Conservation (phyloP, 2,113 vertebrate genomes). For the Poecile atricapillus region DNA sequence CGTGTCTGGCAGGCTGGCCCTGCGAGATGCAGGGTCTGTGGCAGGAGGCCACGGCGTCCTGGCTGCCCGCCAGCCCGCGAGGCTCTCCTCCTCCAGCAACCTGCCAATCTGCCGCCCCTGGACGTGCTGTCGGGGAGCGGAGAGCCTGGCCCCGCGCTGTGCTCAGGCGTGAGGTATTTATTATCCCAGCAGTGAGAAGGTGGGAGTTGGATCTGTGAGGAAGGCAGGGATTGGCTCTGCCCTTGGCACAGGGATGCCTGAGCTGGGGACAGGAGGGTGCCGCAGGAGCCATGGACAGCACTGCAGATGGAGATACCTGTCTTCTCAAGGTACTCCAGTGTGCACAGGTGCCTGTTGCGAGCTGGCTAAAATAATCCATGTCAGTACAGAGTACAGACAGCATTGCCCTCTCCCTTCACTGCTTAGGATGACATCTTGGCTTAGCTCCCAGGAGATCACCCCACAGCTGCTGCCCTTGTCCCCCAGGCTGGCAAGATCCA, state of each 20-base stretch:
- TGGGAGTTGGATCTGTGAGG: neutral
- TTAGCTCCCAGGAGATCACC: neutral
- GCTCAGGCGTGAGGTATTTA: neutral
- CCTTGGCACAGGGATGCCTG: neutral
- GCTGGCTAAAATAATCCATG: neutral
- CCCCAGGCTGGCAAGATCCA: too few relatives aligned
- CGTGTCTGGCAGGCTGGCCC: constrained; percentile 57
- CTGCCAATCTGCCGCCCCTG: constrained; percentile 42
- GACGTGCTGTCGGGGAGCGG: neutral
- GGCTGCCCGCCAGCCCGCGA: neutral
- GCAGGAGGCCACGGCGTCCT: constrained; percentile 22
- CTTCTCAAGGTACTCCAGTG: neutral
- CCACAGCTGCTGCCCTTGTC: neutral
- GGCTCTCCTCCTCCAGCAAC: constrained; percentile 1
- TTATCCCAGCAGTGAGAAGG: neutral
- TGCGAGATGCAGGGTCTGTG: constrained; percentile 20
- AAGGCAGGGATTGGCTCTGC: neutral
- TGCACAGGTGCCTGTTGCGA: neutral
- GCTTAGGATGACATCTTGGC: neutral
- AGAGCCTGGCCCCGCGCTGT: neutral
- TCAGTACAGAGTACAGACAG: neutral
- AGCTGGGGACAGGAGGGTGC: neutral
- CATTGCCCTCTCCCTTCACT: neutral
- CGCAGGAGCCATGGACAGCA: rapidly evolving
- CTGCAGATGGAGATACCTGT: rapidly evolving